Base-by-base conservation (phyloP, 2,888 invertebrate species). In the Nomada ferruginata region DNA sequence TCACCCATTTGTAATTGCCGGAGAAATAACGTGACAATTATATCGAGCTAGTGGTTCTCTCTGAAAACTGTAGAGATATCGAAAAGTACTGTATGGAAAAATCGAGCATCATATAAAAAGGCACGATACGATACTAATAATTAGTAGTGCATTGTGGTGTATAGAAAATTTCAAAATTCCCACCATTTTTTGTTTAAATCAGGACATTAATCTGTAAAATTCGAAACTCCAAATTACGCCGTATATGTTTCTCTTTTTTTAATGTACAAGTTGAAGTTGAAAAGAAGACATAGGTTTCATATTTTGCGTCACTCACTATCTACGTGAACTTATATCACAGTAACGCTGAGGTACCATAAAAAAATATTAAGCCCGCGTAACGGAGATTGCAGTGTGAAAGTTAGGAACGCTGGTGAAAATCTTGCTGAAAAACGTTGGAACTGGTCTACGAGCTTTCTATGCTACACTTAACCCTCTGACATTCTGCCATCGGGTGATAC, bases 281-380 rank as follows among this genome's bases (percentile, higher is more conserved):
- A 20, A 60, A 10, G 42, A 9, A 42, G 7, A 60, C 11, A n/a
- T 18, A 53, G 13, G 36, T 53, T 42, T 23, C 42, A 53, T 53
- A 53, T 53, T 53, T 20, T n/a, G 42, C 57, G 42, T 44, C 57
- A 44, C 15, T 26, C 69, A 29, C 13, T n/a, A 26, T 0, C 26
- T 69, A 44, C 47, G 44, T 9, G 9, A 36, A 50, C 13, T 23
- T 42, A n/a, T 26, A n/a, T 61, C 61, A 18, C 7, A 47, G 44
- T 44, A 44, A 29, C 26, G 61, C 26, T 15, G 59, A 36, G 44
- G 53, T 61, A 52, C 44, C 61, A 50, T 53, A 36, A 70, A 44
- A 70, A 69, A 61, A 36, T 69, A 69, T 69, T 53, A 61, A 75
- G 75, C 70, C 29, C 53, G 20, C 44, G 61, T 61, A 50, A 44